Evolutionary conservation across 1,140 invertebrate species (phyloP).

Genomic region (Phocides pigmalion): DNA sequence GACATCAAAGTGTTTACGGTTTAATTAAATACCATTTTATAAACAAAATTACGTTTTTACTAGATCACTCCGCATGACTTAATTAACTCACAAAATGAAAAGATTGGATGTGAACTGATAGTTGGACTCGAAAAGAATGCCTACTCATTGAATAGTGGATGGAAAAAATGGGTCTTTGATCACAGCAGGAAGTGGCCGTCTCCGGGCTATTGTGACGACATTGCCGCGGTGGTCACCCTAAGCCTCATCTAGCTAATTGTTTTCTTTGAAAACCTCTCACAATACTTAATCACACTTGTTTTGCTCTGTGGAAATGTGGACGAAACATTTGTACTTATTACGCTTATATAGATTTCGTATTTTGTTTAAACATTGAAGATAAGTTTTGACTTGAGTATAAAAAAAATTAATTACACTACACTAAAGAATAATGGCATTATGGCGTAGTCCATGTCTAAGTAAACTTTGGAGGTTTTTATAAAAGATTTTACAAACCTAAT

Average conservation of each 20-base stretch:
- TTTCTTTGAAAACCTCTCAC: conserved; percentile 74
- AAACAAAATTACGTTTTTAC: no score
- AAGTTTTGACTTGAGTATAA: no score
- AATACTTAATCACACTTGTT: conserved; percentile 67
- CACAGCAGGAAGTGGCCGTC: conserved; percentile 60
- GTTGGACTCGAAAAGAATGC: not conserved
- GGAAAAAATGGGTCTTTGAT: conserved; percentile 58
- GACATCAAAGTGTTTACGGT: no score
- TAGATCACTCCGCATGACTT: no score
- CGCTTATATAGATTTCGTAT: not conserved
- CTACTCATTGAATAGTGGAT: conserved; percentile 19
- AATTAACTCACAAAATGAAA: no score
- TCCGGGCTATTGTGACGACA: conserved; percentile 59
- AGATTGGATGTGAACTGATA: no score
- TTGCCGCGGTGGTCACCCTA: conserved; percentile 52
- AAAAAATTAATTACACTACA: no score
- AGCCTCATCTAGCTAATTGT: conserved; percentile 73
- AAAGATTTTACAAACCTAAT: no score
- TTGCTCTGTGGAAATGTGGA: conserved; percentile 58
- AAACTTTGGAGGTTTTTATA: no score
- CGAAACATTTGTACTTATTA: conserved; percentile 1
- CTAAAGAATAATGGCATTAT: no score
- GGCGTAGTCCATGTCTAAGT: no score
- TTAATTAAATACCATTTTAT: no score
- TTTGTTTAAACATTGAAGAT: not conserved